Conservation (phyloP, 2,797 vertebrate genomes). For the Coluber constrictor region DNA sequence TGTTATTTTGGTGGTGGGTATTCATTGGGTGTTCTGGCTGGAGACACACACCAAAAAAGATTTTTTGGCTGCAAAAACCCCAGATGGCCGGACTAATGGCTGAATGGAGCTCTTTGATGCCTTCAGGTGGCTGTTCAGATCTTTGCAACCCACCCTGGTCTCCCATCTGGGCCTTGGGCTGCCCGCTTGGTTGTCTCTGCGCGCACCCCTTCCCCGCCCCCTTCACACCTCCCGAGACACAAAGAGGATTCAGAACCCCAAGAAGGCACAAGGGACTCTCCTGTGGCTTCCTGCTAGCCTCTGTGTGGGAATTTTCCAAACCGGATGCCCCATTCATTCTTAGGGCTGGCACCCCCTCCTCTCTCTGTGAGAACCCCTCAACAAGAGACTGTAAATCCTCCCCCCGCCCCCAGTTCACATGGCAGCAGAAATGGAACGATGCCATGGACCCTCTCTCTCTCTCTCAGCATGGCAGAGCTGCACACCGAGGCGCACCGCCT, state of each 20-base stretch:
- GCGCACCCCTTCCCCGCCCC: neutral
- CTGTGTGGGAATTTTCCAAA: constrained; percentile 1
- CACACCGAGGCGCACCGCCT: neutral
- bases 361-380: neutral
- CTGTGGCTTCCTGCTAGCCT: neutral
- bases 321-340: neutral
- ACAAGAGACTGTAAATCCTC: neutral
- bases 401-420: too few relatives aligned
- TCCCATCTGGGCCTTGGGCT: neutral
- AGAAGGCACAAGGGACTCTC: neutral
- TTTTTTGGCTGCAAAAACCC: neutral
- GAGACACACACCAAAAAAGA: neutral
- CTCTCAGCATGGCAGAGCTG: neutral
- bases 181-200: too few relatives aligned
- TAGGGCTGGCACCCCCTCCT: neutral
- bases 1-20: neutral
- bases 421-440: neutral
- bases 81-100: neutral
- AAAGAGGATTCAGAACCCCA: neutral
- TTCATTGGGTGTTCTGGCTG: neutral
- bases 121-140: neutral
- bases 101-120: neutral
- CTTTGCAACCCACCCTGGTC: neutral
- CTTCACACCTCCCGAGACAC: neutral
- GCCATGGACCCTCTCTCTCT: neutral